A percentile compares a stretch with the other conserved stretches of the same genome.
phyloP scores from a whole-genome alignment of 2,113 vertebrate species.

The Drymodes brunneopygia region DNA sequence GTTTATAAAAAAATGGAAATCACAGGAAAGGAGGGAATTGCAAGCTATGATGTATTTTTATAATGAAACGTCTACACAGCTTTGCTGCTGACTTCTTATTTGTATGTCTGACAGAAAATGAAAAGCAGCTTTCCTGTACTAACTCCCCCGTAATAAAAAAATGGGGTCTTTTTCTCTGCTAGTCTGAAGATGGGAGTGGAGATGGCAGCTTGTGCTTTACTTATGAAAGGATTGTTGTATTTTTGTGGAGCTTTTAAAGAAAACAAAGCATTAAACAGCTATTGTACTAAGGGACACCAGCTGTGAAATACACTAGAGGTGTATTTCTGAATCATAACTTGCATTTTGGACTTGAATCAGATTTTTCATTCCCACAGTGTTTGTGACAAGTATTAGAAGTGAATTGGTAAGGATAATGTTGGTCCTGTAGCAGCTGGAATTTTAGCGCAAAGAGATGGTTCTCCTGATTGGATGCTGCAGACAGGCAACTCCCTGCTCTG shows the following conservation, averaged over 20 bases:
- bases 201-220: not conserved
- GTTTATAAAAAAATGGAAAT: not conserved
- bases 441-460: not conserved
- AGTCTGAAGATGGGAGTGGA: not conserved
- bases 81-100: not conserved
- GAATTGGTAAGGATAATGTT: not conserved
- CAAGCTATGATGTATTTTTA: not conserved
- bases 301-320: not conserved
- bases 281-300: not conserved
- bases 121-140: not conserved
- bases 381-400: not conserved
- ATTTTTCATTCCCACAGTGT: not conserved
- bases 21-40: not conserved
- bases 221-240: not conserved
- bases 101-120: not conserved
- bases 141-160: not conserved
- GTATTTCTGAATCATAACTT: not conserved
- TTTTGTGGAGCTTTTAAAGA: not conserved
- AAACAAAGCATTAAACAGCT: not conserved
- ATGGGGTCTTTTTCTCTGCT: not conserved
- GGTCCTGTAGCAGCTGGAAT: not conserved
- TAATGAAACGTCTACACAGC: not conserved
- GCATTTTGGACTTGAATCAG: not conserved
- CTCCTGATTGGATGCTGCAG: not conserved
- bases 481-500: not conserved